A percentile compares a stretch with the other conserved stretches of the same genome.
Evolutionary conservation across 2,797 vertebrate genomes (phyloP).

Genomic region (Macrochelys suwanniensis): DNA sequence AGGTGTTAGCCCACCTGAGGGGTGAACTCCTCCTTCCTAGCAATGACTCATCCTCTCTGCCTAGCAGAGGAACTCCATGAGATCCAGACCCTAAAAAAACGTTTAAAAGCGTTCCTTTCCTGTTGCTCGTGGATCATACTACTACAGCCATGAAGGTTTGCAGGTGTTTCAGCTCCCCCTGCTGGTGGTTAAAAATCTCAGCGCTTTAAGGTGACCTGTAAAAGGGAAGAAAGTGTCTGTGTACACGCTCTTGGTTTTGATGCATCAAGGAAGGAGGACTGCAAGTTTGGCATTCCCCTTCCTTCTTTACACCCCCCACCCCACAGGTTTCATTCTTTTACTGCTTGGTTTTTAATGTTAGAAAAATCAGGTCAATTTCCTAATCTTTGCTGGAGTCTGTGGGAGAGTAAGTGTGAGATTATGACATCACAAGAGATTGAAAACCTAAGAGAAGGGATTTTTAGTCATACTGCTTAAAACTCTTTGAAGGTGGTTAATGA

Average conservation of each 20-base stretch:
- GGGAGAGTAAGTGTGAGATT: too few species aligned
- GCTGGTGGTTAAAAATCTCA: neutral
- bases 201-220: neutral
- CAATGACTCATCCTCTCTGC: neutral
- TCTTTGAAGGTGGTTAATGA: neutral
- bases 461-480: neutral
- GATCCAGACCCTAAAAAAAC: neutral
- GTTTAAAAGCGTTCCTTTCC: too few species aligned
- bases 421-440: neutral
- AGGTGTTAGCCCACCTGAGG: neutral
- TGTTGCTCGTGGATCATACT: too few species aligned
- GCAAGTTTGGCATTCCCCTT: neutral
- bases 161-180: neutral
- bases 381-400: neutral
- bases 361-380: neutral
- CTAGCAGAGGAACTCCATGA: neutral
- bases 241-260: neutral
- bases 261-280: neutral
- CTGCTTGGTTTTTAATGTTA: neutral
- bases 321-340: neutral
- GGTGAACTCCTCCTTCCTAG: neutral
- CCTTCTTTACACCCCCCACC: neutral
- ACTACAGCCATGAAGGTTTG: neutral
- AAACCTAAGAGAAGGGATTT: neutral
- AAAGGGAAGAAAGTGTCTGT: neutral